Evolutionary conservation across 2,888 invertebrate species (phyloP), one percentile per base, ranked within the genome.

Genomic region (Epiblema foenella): DNA sequence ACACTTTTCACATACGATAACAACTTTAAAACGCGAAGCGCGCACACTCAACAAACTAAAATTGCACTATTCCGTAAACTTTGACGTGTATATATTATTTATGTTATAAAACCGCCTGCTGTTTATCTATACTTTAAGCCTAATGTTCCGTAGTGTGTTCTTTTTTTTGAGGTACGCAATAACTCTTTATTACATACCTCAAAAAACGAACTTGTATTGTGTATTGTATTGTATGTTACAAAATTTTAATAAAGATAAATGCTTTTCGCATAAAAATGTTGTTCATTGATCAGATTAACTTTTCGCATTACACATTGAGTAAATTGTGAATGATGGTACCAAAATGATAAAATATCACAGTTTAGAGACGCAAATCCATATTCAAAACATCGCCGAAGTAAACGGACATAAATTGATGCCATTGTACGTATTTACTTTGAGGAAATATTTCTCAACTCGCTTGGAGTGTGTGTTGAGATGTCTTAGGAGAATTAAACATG

Each of bases 1-100:
- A 88, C 77, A 89, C 83, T 84, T 88, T 89, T 85, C 80, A 85
- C 80, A 81, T 78, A 78, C 82, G 88, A 88, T 86, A 86, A 77
- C 73, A 60, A 66, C 54, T 62, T 60, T 54, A 62, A 52, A 65
- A 62, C 49, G 54, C 46, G 46, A n/a, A n/a, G 33, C 49, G 49
- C 29, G 56, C 46, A 69, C 24, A 39, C 63, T 39, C 10, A 46
- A 39, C 57, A 37, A 33, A 18, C 0, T 29, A 69, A 49, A 37
- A 60, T 49, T n/a, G 20, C 33, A 20, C 54, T 62, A 52, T 58
- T 56, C 42, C 24, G 57, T 39, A 18, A 39, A 37, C 10, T 58
- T 58, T 37, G 11, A 42, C 42, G 7, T 3, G 15, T 42, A 15
- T 5, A n/a, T 46, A n/a, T n/a, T n/a, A n/a, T n/a, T n/a, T n/a